Evolutionary conservation across 2,113 vertebrate genomes (phyloP).

Genomic region (Malurus cyaneus): DNA sequence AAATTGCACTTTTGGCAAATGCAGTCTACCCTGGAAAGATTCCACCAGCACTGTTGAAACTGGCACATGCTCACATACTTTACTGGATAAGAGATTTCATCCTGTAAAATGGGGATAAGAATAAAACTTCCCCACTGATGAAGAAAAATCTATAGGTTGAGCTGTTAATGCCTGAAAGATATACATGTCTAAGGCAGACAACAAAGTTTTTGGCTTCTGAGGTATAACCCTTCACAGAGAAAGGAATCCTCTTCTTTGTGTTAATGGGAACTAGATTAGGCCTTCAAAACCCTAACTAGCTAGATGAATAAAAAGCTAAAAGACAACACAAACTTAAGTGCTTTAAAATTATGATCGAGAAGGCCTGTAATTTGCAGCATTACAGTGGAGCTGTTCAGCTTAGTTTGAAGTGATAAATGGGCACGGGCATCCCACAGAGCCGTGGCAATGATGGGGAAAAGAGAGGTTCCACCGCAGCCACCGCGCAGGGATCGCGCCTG

Average conservation of each 20-base stretch:
- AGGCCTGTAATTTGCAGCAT: background rate
- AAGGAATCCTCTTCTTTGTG: background rate
- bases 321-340: background rate
- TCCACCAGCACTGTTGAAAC: constrained; percentile 61
- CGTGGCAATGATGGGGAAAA: rapidly evolving
- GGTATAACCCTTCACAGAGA: background rate
- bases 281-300: background rate
- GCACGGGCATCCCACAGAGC: background rate
- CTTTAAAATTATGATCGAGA: background rate
- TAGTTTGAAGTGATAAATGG: background rate
- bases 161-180: background rate
- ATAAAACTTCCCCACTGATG: constrained; percentile 13
- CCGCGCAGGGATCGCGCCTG: rapidly evolving
- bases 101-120: constrained; percentile 47
- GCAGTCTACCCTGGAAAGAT: constrained; percentile 15
- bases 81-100: constrained; percentile 44
- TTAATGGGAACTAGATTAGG: constrained; percentile 10
- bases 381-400: background rate
- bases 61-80: constrained; percentile 51
- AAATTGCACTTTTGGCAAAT: constrained; percentile 57
- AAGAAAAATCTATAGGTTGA: constrained; percentile 9
- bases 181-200: background rate
- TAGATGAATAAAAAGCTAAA: constrained; percentile 14
- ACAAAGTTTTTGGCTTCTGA: background rate
- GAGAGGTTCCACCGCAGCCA: background rate